Evolutionary conservation across 1,140 invertebrate species (phyloP).

Genomic region (Armadillidium nasatum): DNA sequence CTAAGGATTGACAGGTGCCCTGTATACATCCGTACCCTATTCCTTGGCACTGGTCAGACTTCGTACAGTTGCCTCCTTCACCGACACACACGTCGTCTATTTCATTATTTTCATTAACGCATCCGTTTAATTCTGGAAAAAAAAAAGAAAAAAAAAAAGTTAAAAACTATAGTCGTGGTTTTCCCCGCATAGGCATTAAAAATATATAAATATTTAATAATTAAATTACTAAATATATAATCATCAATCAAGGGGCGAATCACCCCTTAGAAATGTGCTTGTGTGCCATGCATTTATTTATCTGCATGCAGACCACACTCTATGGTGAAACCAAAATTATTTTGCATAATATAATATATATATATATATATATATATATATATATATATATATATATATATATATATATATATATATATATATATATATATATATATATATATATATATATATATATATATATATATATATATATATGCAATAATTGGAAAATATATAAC

Average conservation of each 20-base stretch:
- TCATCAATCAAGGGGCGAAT: too few species aligned
- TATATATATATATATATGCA: too few species aligned
- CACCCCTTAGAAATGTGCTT: too few species aligned
- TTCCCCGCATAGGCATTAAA: too few species aligned
- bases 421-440: constrained; percentile 26
- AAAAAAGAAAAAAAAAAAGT: too few species aligned
- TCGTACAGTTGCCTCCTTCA: constrained; percentile 24
- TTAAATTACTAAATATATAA: too few species aligned
- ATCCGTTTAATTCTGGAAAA: constrained; percentile 6
- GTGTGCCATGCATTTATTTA: too few species aligned
- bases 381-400: constrained; percentile 26
- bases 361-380: constrained; percentile 25
- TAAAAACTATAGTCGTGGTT: too few species aligned
- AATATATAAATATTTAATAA: too few species aligned
- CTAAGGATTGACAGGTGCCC: constrained; percentile 29
- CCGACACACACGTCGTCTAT: constrained; percentile 17
- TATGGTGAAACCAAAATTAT: too few species aligned
- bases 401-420: constrained; percentile 27
- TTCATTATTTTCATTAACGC: neutral
- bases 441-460: neutral
- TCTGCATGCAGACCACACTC: too few species aligned
- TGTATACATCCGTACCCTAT: constrained; percentile 30
- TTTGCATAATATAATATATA: constrained; percentile 15
- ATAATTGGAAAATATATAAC: too few species aligned
- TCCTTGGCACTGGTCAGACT: constrained; percentile 25